phyloP scores from a whole-genome alignment of 2,888 invertebrate genomes.

The Rhogogaster chlorosoma region DNA sequence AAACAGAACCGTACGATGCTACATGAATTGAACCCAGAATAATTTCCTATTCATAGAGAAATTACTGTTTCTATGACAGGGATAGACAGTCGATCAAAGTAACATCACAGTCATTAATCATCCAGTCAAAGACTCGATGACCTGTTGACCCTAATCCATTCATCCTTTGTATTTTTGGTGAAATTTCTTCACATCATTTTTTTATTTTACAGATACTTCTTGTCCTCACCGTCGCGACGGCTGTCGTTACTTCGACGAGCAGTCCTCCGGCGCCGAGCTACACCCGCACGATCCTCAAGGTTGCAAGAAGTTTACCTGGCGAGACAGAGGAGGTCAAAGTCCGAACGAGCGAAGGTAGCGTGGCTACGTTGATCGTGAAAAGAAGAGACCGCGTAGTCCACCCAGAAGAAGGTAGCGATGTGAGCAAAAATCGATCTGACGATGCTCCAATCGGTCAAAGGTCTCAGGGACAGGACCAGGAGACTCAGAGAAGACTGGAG shows the following conservation, averaged over 20 bases:
- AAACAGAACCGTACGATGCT: background rate
- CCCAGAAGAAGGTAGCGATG: constrained; percentile 78
- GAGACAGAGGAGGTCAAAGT: constrained; percentile 89
- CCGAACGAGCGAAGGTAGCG: constrained; percentile 86
- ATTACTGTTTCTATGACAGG: background rate
- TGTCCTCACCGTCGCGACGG: constrained; percentile 76
- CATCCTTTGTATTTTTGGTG: background rate
- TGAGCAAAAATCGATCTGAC: constrained; percentile 48
- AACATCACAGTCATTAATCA: constrained; percentile 21
- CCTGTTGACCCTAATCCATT: background rate
- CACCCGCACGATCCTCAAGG: constrained; percentile 87
- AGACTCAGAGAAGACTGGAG: constrained; percentile 58
- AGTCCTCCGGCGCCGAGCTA: constrained; percentile 79
- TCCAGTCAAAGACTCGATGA: background rate
- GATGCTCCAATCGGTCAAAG: background rate
- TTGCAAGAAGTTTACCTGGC: constrained; percentile 88
- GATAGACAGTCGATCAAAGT: background rate
- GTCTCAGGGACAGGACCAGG: constrained; percentile 55
- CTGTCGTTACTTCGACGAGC: constrained; percentile 77
- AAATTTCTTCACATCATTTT: constrained; percentile 42
- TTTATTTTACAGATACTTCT: constrained; percentile 79
- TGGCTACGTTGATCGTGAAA: constrained; percentile 89
- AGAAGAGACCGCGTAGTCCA: constrained; percentile 78
- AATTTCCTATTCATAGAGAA: background rate
- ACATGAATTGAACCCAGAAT: background rate